Percentiles rank a stretch among this genome's conserved stretches.
Evolutionary conservation across 2,113 vertebrate species (phyloP).

Genomic region (Setophaga petechia): DNA sequence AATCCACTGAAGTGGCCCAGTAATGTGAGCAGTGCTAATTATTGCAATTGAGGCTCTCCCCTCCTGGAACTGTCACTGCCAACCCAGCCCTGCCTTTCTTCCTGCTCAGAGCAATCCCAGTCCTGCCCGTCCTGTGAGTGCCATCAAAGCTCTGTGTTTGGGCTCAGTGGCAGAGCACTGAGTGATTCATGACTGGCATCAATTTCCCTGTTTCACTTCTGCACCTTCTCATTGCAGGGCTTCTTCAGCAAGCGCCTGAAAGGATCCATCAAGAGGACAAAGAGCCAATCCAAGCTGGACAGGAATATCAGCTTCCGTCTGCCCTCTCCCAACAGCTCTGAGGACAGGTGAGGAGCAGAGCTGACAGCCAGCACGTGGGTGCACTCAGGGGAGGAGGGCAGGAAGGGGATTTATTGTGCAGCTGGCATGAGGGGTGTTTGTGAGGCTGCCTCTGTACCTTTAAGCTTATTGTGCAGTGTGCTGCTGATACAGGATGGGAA

Average conservation of each 20-base stretch:
- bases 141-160: background rate
- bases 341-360: conserved; percentile 83
- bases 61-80: background rate
- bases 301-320: conserved; percentile 92
- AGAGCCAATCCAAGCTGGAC: conserved; percentile 96
- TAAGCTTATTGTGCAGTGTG: background rate
- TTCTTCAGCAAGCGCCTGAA: conserved; percentile 98
- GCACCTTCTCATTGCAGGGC: conserved; percentile 78
- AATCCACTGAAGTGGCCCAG: background rate
- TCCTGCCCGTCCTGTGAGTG: fast-evolving
- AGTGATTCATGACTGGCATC: background rate
- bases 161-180: background rate
- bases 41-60: background rate
- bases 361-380: fast-evolving
- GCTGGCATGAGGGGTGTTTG: background rate
- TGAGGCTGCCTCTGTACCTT: background rate
- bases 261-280: conserved; percentile 96
- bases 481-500: background rate
- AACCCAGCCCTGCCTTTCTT: background rate
- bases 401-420: background rate
- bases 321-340: conserved; percentile 81
- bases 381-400: background rate
- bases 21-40: background rate
- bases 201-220: background rate
- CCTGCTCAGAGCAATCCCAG: background rate